These are phyloP conservation scores for Rotaria sp. DNA, from an alignment of 2,888 invertebrate species.

Conservation along the genomic window DNA sequence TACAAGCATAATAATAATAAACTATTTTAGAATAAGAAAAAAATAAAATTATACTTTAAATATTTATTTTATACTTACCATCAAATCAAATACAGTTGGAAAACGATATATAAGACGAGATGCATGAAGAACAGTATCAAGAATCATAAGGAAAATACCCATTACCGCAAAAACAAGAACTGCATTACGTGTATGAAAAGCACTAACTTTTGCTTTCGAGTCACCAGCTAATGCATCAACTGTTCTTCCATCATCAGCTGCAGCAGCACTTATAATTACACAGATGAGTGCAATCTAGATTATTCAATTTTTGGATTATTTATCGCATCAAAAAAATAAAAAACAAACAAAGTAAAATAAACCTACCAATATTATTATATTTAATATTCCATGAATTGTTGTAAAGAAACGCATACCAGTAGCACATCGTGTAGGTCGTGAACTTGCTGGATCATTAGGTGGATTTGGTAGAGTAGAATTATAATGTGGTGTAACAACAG, in stretches of 20 bases:
- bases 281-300: not conserved
- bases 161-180: not conserved
- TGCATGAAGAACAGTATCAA: not conserved
- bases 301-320: not conserved
- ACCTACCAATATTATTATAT: not conserved
- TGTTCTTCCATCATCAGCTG: too few species aligned
- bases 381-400: not conserved
- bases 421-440: not conserved
- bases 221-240: not conserved
- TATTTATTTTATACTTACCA: not conserved
- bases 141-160: not conserved
- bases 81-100: not conserved
- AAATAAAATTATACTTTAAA: not conserved
- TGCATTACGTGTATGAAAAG: conserved; percentile 3
- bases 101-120: not conserved
- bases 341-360: not conserved
- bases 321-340: too few species aligned
- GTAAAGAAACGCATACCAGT: not conserved
- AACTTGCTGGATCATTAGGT: not conserved
- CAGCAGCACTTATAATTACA: not conserved
- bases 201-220: not conserved
- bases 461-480: not conserved
- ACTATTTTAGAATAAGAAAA: not conserved
- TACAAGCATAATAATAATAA: not conserved
- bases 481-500: not conserved